Percentiles rank a stretch among this genome's conserved stretches.
These are phyloP conservation scores for Triplophysa dalaica DNA, from an alignment of 2,113 vertebrate species.

Conservation along the genomic window DNA sequence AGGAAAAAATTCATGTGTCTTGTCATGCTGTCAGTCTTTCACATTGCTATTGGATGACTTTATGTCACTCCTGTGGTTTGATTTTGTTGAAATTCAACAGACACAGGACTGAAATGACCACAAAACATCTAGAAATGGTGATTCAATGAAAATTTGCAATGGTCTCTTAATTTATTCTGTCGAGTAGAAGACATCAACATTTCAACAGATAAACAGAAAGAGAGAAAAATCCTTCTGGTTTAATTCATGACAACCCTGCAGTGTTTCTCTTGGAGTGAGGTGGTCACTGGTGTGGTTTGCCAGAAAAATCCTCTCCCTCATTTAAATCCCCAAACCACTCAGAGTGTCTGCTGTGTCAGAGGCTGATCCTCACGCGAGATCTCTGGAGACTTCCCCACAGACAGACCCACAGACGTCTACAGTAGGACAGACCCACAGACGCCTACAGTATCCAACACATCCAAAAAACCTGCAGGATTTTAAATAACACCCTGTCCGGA, in stretches of 20 bases:
- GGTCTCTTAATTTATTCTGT: too few species aligned
- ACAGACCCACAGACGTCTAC: constrained; percentile 39
- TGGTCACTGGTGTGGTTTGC: constrained; percentile 25
- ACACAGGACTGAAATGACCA: too few species aligned
- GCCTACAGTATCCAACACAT: constrained; percentile 27
- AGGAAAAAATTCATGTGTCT: too few species aligned
- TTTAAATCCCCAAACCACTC: constrained; percentile 69
- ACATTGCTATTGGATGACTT: too few species aligned
- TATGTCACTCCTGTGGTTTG: too few species aligned
- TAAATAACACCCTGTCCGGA: not conserved
- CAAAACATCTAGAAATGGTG: too few species aligned
- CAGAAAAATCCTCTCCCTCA: constrained; percentile 60
- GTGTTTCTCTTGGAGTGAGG: constrained; percentile 39
- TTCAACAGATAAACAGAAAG: not conserved
- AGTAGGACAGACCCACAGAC: constrained; percentile 41
- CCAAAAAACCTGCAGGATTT: constrained; percentile 40
- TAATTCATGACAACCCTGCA: constrained; percentile 67
- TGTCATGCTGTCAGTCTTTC: too few species aligned
- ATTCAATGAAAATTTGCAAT: too few species aligned
- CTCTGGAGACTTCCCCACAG: constrained; percentile 63
- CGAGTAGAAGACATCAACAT: too few species aligned
- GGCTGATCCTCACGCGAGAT: constrained; percentile 65
- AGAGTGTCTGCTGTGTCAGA: constrained; percentile 69
- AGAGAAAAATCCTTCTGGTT: constrained; percentile 44
- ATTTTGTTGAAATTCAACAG: too few species aligned